Evolutionary conservation across 2,113 vertebrate species (phyloP), one percentile per base, ranked within the genome.

Genomic region (Anolis sagrei): DNA sequence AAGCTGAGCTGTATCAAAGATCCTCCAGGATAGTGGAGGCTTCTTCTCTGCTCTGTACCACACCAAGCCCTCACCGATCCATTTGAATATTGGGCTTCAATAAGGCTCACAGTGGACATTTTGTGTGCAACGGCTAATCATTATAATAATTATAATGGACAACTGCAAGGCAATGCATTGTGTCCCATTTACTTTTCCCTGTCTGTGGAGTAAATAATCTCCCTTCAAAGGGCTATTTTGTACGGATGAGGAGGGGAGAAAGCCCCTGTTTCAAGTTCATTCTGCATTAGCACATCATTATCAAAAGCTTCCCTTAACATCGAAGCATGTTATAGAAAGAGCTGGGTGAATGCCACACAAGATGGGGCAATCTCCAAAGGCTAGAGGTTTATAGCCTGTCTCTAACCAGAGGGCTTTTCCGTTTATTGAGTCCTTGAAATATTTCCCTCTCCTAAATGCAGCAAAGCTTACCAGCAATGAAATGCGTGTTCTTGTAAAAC

Each of bases 1-100:
- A 69, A 68, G 84, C 86, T 93, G 66, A 90, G 86, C 84, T 81
- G 54, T 83, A 49, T 27, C 86, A 89, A 74, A 87, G 85, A 74
- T 68, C 90, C 75, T 85, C 79, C n/a, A 82, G 68, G 78, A 91
- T 90, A 93, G 93, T 95, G 82, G 82, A 62, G 39, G 84, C 95
- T 94, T 93, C 89, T 62, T 89, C 76, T 91, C 93, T 93, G 91
- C 92, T 86, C 54, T n/a, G 69, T 81, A 75, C 86, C 69, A 89
- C 87, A 48, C 48, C 86, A 84, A 77, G 2, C 90, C 87, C 92
- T 89, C 79, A 85, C 76, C 90, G 88, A 27, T 90, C 90, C 81
- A 88, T 86, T 76, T 84, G 89, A 95, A 83, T 91, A 73, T 83
- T 74, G 81, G n/a, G 79, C 4, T 85, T 7, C 85, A 14, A 23